Conservation (phyloP, 2,113 vertebrate genomes). For the Syngnathus scovelli region DNA sequence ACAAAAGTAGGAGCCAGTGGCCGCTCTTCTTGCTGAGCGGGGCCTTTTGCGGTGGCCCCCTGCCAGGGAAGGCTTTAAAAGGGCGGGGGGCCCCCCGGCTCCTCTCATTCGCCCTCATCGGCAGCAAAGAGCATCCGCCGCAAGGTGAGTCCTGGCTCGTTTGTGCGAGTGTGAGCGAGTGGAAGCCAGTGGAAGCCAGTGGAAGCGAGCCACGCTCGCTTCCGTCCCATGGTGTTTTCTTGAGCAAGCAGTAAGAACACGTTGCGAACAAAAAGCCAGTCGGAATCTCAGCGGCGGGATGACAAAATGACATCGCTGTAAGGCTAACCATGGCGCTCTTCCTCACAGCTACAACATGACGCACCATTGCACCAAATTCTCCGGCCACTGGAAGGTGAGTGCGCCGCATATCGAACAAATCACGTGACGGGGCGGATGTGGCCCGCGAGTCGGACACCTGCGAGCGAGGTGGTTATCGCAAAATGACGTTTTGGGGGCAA, state of each 20-base stretch:
- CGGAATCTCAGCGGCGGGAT: too few species aligned
- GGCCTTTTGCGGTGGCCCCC: slow-evolving; percentile 68
- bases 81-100: slow-evolving; percentile 60
- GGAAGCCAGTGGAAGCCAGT: too few species aligned
- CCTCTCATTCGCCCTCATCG: slow-evolving; percentile 69
- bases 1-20: slow-evolving; percentile 20
- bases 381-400: slow-evolving; percentile 86
- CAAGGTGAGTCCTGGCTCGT: slow-evolving; percentile 65
- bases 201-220: too few species aligned
- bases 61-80: slow-evolving; percentile 80
- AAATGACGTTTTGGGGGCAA: too few species aligned
- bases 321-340: background rate
- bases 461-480: too few species aligned
- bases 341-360: slow-evolving; percentile 71
- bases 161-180: background rate
- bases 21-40: slow-evolving; percentile 59
- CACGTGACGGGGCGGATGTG: too few species aligned
- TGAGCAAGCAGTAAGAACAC: too few species aligned
- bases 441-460: too few species aligned
- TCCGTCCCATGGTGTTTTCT: too few species aligned
- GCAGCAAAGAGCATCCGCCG: slow-evolving; percentile 63
- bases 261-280: too few species aligned
- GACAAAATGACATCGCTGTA: too few species aligned
- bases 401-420: too few species aligned
- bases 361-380: slow-evolving; percentile 81